Base-by-base conservation (phyloP, 1,140 invertebrate genomes). In the Leptinotarsa undecemlineata region DNA sequence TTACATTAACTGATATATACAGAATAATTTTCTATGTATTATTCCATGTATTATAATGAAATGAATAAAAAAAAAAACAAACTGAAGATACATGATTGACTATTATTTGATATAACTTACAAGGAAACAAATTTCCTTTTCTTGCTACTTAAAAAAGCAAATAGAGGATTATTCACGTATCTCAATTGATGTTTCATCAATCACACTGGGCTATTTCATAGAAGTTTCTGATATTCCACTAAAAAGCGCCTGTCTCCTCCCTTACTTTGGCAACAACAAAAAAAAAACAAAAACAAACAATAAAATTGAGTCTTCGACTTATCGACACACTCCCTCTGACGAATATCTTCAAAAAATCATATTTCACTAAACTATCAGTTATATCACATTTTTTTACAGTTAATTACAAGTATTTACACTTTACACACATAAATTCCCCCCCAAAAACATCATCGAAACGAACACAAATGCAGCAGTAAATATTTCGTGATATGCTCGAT, bases 371-470 rank as follows among this genome's bases (percentile, higher is more conserved):
- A 73, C 63, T 73, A 73, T 73, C 63, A 73, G 66, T 48, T 73
- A 73, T 73, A 73, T 73, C 72, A 73, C 72, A 73, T 57, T 60
- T 72, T 64, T 64, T 64, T 64, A 73, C 61, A 73, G 17, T 73
- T 66, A 51, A 47, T 73, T 66, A 48, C 51, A 33, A 2, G 20
- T 64, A 64, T 73, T 64, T 73, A 73, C 48, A 73, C 19, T 23
- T 64, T 33, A 73, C 26, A 64, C n/a, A 62, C 63, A 64, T 64
- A 64, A 8, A 42, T 64, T 20, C 14, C 20, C 60, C 26, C 20
- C 20, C 15, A 13, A 61, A 61, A 19, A 61, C 17, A 61, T n/a
- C 63, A 64, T 64, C 26, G 17, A 64, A 64, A 64, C 11, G 63
- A 64, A 64, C 63, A 64, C 63, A 64, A 64, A 64, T 57, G 51